Base-by-base conservation (phyloP, 2,113 vertebrate genomes). In the Hippocampus barbouri region DNA sequence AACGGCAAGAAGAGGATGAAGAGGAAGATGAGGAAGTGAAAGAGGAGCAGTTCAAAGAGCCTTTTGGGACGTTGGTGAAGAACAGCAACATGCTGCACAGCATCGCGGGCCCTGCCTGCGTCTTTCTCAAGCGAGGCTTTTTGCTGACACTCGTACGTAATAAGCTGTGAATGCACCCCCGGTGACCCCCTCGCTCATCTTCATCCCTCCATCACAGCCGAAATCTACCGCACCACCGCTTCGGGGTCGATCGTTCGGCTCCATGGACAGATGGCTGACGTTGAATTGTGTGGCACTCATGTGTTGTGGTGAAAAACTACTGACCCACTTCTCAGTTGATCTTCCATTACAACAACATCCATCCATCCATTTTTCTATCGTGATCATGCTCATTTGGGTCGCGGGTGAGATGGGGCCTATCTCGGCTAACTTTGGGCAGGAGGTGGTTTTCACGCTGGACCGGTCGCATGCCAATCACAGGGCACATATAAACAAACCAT, bases 51-150 rank as follows among this genome's bases (percentile, higher is more conserved):
- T 88, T 81, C 79, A 83, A 65, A 38, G 75, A 85, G 49, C 73
- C 87, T 23, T 69, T 88, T 21, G 72, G 84, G 71, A 73, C 68
- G 0, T 77, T 92, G 83, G 83, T 90, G 78, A 89, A 89, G 88
- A 92, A 89, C 84, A 90, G 87, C 87, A 88, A 89, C 80, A 86
- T 94, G 92, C 81, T 91, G 70, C 93, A 94, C 84, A 83, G 93
- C 89, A 87, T 92, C 49, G 57, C 91, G 70, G 94, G 94, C 56
- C 94, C 93, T 0, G 94, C 93, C 72, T 95, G 94, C 90, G 88
- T 95, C 91, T 95, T 95, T 84, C 83, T 96, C 66, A 93, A 91
- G 71, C 91, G 92, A 77, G 93, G 92, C 83, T 93, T 95, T 66
- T 89, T 89, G 0, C 88, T 91, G 83, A 93, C 90, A 0, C 82